Evolutionary conservation across 2,113 vertebrate species (phyloP).

Genomic region (Ophiodon elongatus): DNA sequence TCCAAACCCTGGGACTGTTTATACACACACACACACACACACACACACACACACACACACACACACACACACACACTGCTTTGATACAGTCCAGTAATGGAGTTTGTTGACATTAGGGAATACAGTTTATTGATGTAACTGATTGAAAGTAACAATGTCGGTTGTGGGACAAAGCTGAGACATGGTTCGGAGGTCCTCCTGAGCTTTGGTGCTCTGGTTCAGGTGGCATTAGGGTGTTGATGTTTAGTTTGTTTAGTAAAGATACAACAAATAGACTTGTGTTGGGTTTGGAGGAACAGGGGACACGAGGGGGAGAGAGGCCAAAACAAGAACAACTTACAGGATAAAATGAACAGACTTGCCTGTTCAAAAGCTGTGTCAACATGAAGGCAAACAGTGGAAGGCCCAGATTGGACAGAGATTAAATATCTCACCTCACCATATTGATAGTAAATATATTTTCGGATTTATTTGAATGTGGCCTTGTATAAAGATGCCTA

Average conservation of each 20-base stretch:
- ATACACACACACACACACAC: neutral
- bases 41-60: constrained; percentile 20
- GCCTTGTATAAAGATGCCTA: constrained; percentile 38
- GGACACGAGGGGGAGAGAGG: neutral
- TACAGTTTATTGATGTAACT: constrained; percentile 46
- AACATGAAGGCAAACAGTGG: constrained; percentile 34
- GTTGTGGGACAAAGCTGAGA: constrained; percentile 48
- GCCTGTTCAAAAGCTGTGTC: constrained; percentile 19
- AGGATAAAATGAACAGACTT: constrained; percentile 28
- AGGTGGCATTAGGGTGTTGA: constrained; percentile 27
- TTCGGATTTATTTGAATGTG: constrained; percentile 45
- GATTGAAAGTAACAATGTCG: constrained; percentile 46
- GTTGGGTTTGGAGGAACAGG: constrained; percentile 33
- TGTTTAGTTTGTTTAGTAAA: constrained; percentile 58
- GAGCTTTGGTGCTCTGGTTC: constrained; percentile 24
- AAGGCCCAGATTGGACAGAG: constrained; percentile 15
- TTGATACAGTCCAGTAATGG: constrained; percentile 34
- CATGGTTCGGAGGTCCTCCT: constrained; percentile 41
- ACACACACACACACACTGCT: constrained; percentile 15
- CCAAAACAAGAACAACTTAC: constrained; percentile 26
- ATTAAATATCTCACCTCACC: constrained; percentile 49
- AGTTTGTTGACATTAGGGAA: constrained; percentile 56
- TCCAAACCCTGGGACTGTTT: constrained; percentile 55
- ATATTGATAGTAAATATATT: constrained; percentile 47
- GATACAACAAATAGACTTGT: constrained; percentile 47